Evolutionary conservation across 2,888 invertebrate species (phyloP).

Genomic region (Plusia festucae): DNA sequence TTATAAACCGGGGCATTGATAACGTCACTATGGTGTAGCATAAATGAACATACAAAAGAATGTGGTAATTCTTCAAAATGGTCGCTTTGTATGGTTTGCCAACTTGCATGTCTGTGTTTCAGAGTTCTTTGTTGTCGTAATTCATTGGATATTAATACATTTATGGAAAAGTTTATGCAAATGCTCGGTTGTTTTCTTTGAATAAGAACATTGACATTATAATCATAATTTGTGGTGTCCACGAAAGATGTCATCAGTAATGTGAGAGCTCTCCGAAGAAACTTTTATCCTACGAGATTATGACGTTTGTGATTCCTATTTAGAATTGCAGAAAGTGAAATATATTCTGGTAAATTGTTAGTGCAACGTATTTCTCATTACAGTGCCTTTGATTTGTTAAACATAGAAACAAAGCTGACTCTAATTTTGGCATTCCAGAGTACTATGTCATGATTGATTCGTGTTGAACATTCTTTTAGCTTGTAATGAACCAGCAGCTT

Average conservation of each 20-base stretch:
- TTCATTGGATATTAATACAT: constrained; percentile 70
- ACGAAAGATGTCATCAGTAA: constrained; percentile 88
- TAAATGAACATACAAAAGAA: constrained; percentile 89
- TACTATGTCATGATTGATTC: constrained; percentile 81
- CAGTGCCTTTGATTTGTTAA: constrained; percentile 44
- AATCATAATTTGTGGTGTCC: constrained; percentile 72
- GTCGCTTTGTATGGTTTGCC: constrained; percentile 91
- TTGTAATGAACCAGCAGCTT: constrained; percentile 55
- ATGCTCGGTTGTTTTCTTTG: constrained; percentile 64
- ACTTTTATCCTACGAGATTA: constrained; percentile 84
- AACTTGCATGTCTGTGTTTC: constrained; percentile 89
- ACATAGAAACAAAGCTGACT: constrained; percentile 77
- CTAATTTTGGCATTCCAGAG: constrained; percentile 87
- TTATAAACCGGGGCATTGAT: constrained; percentile 56
- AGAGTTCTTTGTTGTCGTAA: constrained; percentile 88
- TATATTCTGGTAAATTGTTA: constrained; percentile 74
- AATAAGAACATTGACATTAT: constrained; percentile 64
- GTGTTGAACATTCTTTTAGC: constrained; percentile 71
- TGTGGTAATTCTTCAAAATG: constrained; percentile 93
- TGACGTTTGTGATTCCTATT: constrained; percentile 79
- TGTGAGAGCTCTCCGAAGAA: constrained; percentile 86
- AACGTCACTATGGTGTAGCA: constrained; percentile 74
- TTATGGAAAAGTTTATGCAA: constrained; percentile 67
- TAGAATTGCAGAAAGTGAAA: constrained; percentile 76
- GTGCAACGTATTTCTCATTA: constrained; percentile 44